A percentile compares a stretch with the other conserved stretches of the same genome.
Conservation (phyloP, 2,797 vertebrate species). For the Octomys mimax region DNA sequence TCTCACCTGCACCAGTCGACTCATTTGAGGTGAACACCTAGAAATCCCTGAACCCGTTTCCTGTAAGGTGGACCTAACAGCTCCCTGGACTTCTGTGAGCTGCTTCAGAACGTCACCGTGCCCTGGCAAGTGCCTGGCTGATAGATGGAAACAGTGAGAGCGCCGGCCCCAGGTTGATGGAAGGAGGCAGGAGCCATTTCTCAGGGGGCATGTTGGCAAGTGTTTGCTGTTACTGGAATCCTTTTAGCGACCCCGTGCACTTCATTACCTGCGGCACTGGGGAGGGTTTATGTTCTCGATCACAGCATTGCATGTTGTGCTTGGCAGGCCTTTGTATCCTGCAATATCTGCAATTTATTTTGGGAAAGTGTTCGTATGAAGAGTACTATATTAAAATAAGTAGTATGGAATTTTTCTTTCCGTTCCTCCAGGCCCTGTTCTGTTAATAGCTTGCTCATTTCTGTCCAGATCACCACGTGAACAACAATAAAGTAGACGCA, state of each 20-base stretch:
- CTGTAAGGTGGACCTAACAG: not conserved
- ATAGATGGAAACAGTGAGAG: not conserved
- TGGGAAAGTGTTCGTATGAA: not conserved
- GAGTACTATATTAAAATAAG: conserved; percentile 60
- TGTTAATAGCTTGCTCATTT: conserved; percentile 28
- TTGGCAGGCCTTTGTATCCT: conserved; percentile 29
- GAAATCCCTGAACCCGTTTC: not conserved
- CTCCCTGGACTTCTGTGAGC: not conserved
- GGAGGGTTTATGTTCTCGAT: not conserved
- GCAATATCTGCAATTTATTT: conserved; percentile 51
- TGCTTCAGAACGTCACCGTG: not conserved
- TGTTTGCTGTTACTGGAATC: not conserved
- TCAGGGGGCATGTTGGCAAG: not conserved
- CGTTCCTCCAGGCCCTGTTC: conserved; percentile 31
- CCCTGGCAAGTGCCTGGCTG: not conserved
- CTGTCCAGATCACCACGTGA: conserved; percentile 27
- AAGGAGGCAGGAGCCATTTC: not conserved
- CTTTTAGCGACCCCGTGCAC: not conserved
- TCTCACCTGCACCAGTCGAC: not conserved
- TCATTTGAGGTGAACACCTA: not conserved
- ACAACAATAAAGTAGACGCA: conserved; percentile 42
- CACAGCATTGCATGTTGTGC: not conserved
- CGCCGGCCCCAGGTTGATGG: not conserved
- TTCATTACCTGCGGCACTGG: not conserved
- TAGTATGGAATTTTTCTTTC: conserved; percentile 43